Base-by-base conservation (phyloP, 2,113 vertebrate genomes). In the Oncorhynchus masou region DNA sequence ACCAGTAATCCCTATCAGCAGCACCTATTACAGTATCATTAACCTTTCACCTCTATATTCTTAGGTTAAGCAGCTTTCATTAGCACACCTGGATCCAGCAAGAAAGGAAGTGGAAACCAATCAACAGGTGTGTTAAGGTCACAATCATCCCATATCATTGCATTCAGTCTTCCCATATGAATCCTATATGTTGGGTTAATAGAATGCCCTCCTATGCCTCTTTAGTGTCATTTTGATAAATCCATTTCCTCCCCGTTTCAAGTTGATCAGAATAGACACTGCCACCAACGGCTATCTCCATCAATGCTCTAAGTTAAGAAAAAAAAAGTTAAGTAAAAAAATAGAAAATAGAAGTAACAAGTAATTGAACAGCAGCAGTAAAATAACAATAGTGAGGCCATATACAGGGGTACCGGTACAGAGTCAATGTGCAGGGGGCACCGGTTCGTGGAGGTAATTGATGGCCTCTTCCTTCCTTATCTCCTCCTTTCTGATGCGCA, bases 401-500 rank as follows among this genome's bases (percentile, higher is more conserved):
- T 34, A 34, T 34, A 34, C 31, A 34, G 31, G 31, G 6, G 31
- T 34, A 34, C 34, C 6, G 5, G 31, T 31, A 31, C 31, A 31
- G 31, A 31, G 31, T 5, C 31, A 5, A 31, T 31, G 5, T 31
- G 31, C 31, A 31, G 31, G 31, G 31, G 5, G 31, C 31, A 31
- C 5, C 31, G 31, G 31, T 31, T 31, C 5, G 31, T 31, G 4
- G 31, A 5, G 31, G 31, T 31, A 5, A 31, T 1, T 45, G 0
- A 75, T 2, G 0, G 67, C 12, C 13, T 82, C 5, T 49, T 88
- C 77, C 62, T 51, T 83, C 59, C 2, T 81, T 48, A 87, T 64
- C 79, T 88, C 74, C 78, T 93, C 92, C 27, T 84, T 88, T 39
- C 89, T 88, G 12, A 16, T 39, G 25, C 91, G 76, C 9, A 83